Evolutionary conservation across 2,888 invertebrate genomes (phyloP).

Genomic region (Tinea semifulvella): DNA sequence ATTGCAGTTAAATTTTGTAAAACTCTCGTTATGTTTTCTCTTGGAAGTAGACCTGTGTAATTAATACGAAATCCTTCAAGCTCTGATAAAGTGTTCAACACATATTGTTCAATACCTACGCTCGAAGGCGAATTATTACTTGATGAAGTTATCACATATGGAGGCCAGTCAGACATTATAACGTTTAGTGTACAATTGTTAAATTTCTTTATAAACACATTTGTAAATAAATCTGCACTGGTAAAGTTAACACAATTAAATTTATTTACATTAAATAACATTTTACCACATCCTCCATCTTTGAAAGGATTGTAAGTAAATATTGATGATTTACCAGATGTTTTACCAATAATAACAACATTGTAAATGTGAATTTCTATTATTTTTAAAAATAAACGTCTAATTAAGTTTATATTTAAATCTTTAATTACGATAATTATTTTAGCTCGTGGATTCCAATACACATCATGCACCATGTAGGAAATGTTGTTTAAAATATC

Average conservation of each 20-base stretch:
- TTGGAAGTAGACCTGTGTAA: constrained; percentile 21
- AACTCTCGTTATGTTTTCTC: constrained; percentile 28
- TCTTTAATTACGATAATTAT: constrained; percentile 28
- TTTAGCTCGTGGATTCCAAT: constrained; percentile 37
- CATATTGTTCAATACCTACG: constrained; percentile 34
- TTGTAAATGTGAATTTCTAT: constrained; percentile 29
- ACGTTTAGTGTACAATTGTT: constrained; percentile 25
- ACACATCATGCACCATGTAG: constrained; percentile 23
- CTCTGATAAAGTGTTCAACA: constrained; percentile 31
- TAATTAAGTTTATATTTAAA: constrained; percentile 21
- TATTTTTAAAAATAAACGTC: constrained; percentile 25
- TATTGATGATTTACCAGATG: constrained; percentile 19
- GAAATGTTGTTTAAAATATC: background rate
- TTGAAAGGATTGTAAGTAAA: constrained; percentile 32
- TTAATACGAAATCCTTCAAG: constrained; percentile 27
- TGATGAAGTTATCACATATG: constrained; percentile 8
- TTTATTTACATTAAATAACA: constrained; percentile 22
- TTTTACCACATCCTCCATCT: constrained; percentile 29
- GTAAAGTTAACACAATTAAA: constrained; percentile 27
- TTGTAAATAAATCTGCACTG: constrained; percentile 22
- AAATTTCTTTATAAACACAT: constrained; percentile 20
- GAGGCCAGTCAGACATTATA: constrained; percentile 18
- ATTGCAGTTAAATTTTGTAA: constrained; percentile 33
- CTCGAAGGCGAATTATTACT: background rate
- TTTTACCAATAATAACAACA: constrained; percentile 26